Percentiles rank a stretch among this genome's conserved stretches.
These are phyloP conservation scores for Haliclona indistincta DNA, from an alignment of 37 sponge, comb jelly and placozoan species.

Conservation along the genomic window DNA sequence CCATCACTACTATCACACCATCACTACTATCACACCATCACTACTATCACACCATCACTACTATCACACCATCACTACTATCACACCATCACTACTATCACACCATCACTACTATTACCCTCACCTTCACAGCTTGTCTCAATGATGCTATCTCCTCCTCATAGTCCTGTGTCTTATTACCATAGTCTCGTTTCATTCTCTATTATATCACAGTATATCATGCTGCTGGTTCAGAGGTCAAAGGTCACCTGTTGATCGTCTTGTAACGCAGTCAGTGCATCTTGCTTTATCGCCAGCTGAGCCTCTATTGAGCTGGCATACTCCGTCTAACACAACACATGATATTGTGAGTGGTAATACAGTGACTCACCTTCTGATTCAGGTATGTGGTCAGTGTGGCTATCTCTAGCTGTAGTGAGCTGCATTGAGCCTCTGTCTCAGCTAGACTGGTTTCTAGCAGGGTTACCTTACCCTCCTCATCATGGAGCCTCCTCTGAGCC, in stretches of 20 bases:
- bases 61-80: not conserved
- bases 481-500: not conserved
- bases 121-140: slow-evolving; percentile 20
- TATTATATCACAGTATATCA: not conserved
- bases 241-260: slow-evolving; percentile 24
- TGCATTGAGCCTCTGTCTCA: not conserved
- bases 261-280: slow-evolving; percentile 29
- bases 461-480: not conserved
- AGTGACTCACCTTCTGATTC: slow-evolving; percentile 22
- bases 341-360: not conserved
- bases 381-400: slow-evolving; percentile 12
- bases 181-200: slow-evolving; percentile 33
- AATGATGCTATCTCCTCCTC: slow-evolving; percentile 15
- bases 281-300: slow-evolving; percentile 25
- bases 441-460: not conserved
- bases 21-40: not conserved
- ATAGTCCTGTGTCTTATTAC: slow-evolving; percentile 22
- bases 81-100: not conserved
- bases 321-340: slow-evolving; percentile 18
- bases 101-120: not conserved
- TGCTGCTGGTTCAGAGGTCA: not conserved
- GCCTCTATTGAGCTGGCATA: slow-evolving; percentile 29
- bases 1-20: not conserved
- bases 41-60: not conserved
- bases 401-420: slow-evolving; percentile 11